Conservation (phyloP, 2,888 invertebrate genomes). For the Scaeva pyrastri region DNA sequence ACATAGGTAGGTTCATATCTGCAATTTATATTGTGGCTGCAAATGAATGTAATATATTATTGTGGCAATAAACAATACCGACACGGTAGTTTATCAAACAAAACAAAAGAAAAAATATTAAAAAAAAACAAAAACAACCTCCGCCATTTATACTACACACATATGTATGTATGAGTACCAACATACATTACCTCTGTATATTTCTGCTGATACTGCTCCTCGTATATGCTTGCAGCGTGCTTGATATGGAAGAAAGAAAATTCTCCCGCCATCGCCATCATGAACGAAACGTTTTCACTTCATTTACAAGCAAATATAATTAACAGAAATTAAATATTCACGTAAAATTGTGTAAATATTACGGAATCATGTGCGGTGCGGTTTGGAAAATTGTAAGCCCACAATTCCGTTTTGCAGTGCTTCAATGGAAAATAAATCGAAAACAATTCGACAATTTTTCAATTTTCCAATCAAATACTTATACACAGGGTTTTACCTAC, state of each 20-base stretch:
- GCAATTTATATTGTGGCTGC: slow-evolving; percentile 57
- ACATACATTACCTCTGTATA: not conserved
- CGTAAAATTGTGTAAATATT: slow-evolving; percentile 63
- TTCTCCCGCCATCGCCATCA: not conserved
- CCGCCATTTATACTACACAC: not conserved
- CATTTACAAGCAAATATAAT: slow-evolving; percentile 65
- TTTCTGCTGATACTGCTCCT: not conserved
- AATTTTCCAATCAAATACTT: slow-evolving; percentile 59
- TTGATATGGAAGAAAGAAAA: not conserved
- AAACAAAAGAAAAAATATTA: too few relatives aligned
- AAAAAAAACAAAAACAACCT: slow-evolving; percentile 9
- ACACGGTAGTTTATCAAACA: slow-evolving; percentile 29
- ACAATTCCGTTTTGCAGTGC: slow-evolving; percentile 9
- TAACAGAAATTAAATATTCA: slow-evolving; percentile 64
- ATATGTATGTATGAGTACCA: too few relatives aligned
- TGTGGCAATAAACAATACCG: slow-evolving; percentile 45
- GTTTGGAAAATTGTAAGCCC: slow-evolving; percentile 17
- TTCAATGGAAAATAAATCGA: slow-evolving; percentile 49
- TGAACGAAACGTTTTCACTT: slow-evolving; percentile 53
- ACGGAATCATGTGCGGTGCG: slow-evolving; percentile 48
- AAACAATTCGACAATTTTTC: slow-evolving; percentile 56
- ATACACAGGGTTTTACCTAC: not conserved
- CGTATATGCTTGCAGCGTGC: not conserved
- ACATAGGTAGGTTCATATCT: not conserved
- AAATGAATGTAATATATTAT: slow-evolving; percentile 58